Percentiles rank a stretch among this genome's conserved stretches.
phyloP scores from a whole-genome alignment of 2,797 vertebrate species.

The Yasuhikotakia modesta region DNA sequence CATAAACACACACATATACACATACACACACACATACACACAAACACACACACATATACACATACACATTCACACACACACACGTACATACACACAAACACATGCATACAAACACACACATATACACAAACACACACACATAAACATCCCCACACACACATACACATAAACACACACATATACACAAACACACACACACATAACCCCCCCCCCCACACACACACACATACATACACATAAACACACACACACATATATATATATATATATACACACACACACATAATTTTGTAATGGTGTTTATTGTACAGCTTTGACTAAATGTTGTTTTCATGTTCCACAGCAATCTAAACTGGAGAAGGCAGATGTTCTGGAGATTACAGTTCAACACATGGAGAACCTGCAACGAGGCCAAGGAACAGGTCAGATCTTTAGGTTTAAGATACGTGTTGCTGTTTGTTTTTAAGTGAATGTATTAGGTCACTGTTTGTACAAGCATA shows the following conservation, averaged over 20 bases:
- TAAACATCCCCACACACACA: background rate
- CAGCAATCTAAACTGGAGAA: constrained; percentile 72
- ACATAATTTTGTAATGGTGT: background rate
- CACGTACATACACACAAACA: constrained; percentile 2
- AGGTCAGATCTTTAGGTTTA: constrained; percentile 47
- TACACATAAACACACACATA: no score
- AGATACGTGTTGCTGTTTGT: no score
- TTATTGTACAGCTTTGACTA: background rate
- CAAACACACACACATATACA: constrained; percentile 7
- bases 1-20: constrained; percentile 1
- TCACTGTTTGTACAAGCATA: no score
- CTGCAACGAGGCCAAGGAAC: constrained; percentile 60
- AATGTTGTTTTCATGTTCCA: background rate
- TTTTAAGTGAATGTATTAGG: no score
- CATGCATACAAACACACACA: constrained; percentile 8
- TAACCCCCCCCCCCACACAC: background rate
- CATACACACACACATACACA: constrained; percentile 9
- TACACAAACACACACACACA: constrained; percentile 8
- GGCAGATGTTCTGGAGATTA: constrained; percentile 70
- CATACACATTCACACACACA: constrained; percentile 13
- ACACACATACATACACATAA: constrained; percentile 23
- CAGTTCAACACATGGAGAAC: constrained; percentile 69
- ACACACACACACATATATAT: constrained; percentile 6
- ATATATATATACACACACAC: constrained; percentile 1
- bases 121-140: constrained; percentile 6